Percentiles rank a stretch among this genome's conserved stretches.
phyloP scores from a whole-genome alignment of 2,888 invertebrate genomes.

The Penaeus monodon region DNA sequence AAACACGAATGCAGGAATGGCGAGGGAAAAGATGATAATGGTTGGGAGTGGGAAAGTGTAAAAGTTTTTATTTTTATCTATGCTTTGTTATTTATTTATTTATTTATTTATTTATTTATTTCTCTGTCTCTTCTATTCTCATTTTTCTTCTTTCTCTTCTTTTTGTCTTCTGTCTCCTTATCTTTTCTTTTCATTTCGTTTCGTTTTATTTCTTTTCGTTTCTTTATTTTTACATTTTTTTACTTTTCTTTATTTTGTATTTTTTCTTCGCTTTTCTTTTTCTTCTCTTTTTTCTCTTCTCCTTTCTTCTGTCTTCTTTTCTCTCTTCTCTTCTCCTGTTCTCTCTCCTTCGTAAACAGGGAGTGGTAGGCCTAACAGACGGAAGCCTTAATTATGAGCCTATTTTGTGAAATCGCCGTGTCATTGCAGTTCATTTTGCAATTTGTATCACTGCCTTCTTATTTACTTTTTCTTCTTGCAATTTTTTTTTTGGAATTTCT shows the following conservation, averaged over 20 bases:
- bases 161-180: neutral
- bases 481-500: no score
- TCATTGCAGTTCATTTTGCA: no score
- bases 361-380: no score
- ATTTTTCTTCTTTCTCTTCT: neutral
- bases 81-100: neutral
- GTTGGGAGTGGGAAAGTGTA: no score
- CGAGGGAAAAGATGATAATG: no score
- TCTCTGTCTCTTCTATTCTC: neutral
- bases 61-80: neutral
- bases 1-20: no score
- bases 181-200: neutral
- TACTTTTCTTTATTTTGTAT: neutral
- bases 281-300: neutral
- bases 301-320: neutral
- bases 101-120: neutral
- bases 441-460: no score
- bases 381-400: no score
- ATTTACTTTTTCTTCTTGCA: no score
- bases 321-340: neutral
- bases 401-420: no score
- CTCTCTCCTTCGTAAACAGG: neutral
- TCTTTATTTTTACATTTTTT: neutral
- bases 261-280: neutral
- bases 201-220: neutral